Evolutionary conservation across 2,797 vertebrate genomes (phyloP).

Genomic region (Atherinosoma microstoma): DNA sequence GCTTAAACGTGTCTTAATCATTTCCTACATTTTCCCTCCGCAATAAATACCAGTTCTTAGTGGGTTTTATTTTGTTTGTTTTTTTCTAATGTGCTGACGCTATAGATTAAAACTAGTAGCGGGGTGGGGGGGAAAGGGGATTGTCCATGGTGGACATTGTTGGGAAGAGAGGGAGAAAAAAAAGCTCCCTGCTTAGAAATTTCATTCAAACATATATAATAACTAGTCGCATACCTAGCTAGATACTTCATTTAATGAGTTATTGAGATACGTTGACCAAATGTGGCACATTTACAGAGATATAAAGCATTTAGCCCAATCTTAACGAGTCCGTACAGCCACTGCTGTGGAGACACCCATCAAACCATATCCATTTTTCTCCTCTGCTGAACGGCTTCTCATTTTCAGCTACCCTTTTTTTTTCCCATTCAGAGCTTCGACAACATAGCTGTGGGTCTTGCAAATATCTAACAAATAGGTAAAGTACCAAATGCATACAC

Average conservation of each 20-base stretch:
- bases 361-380: slow-evolving; percentile 67
- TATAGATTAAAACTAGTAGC: slow-evolving; percentile 55
- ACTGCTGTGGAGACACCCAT: slow-evolving; percentile 75
- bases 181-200: slow-evolving; percentile 35
- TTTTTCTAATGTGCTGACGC: slow-evolving; percentile 45
- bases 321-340: slow-evolving; percentile 26
- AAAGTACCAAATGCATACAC: neutral
- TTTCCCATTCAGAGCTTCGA: slow-evolving; percentile 19
- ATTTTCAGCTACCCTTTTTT: slow-evolving; percentile 29
- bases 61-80: slow-evolving; percentile 1
- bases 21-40: neutral
- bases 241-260: no score
- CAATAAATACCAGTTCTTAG: neutral
- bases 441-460: neutral
- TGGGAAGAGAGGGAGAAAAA: neutral
- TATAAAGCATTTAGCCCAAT: slow-evolving; percentile 25
- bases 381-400: slow-evolving; percentile 34
- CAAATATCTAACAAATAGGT: neutral
- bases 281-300: neutral
- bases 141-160: slow-evolving; percentile 60
- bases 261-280: neutral
- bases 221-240: neutral
- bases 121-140: slow-evolving; percentile 47
- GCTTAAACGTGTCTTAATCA: neutral
- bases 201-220: neutral